Percentiles rank a stretch among this genome's conserved stretches.
phyloP scores from a whole-genome alignment of 1,140 invertebrate species.

The Lutraria rhynchaena region DNA sequence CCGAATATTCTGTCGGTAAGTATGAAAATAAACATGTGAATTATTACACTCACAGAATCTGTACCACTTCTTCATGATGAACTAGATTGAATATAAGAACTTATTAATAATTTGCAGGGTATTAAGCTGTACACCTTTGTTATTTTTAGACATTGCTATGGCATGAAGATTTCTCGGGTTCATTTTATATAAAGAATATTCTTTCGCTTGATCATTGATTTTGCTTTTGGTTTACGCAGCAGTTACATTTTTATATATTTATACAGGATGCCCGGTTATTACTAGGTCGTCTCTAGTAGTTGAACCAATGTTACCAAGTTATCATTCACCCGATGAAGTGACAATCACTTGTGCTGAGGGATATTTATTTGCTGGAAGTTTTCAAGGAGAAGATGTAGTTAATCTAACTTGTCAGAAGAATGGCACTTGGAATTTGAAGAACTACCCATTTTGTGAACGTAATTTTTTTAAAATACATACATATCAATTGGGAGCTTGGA shows the following conservation, averaged over 20 bases:
- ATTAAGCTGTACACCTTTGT: too few relatives aligned
- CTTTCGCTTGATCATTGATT: too few relatives aligned
- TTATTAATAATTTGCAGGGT: too few relatives aligned
- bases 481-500: too few relatives aligned
- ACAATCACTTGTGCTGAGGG: conserved; percentile 31
- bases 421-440: conserved; percentile 35
- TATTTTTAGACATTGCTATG: too few relatives aligned
- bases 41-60: too few relatives aligned
- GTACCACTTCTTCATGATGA: too few relatives aligned
- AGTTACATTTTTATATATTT: neutral
- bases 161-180: too few relatives aligned
- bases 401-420: conserved; percentile 31
- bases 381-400: conserved; percentile 20
- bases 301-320: conserved; percentile 13
- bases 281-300: conserved; percentile 7
- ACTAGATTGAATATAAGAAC: too few relatives aligned
- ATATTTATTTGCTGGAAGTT: conserved; percentile 39
- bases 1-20: conserved; percentile 25
- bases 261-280: conserved; percentile 34
- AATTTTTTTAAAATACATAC: too few relatives aligned
- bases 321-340: conserved; percentile 33
- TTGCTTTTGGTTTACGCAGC: neutral
- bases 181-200: too few relatives aligned
- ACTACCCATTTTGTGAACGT: conserved; percentile 52
- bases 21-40: too few relatives aligned